phyloP scores from a whole-genome alignment of 2,113 vertebrate species.

The Engystomops pustulosus region DNA sequence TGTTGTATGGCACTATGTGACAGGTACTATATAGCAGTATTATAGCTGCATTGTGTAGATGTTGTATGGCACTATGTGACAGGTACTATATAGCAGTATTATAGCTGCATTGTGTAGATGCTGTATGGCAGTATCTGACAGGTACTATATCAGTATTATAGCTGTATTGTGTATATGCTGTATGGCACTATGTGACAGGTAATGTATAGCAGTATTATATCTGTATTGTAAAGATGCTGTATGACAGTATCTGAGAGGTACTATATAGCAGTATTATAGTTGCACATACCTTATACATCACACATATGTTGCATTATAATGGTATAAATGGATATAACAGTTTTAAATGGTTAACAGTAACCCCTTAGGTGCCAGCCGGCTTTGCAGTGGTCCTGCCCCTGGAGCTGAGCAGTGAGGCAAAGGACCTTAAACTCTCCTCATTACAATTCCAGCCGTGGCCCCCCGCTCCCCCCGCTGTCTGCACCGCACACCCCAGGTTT shows the following conservation, averaged over 20 bases:
- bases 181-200: not conserved
- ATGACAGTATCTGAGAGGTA: no score
- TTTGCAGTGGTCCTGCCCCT: not conserved
- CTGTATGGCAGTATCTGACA: not conserved
- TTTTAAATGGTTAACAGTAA: constrained; percentile 8
- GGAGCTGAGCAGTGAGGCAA: not conserved
- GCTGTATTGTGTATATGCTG: not conserved
- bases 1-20: not conserved
- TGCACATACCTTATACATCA: not conserved
- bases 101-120: not conserved
- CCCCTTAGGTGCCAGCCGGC: constrained; percentile 24
- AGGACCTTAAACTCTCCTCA: constrained; percentile 10
- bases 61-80: not conserved
- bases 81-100: not conserved
- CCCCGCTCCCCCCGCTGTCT: constrained; percentile 13
- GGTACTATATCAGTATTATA: not conserved
- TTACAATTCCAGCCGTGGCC: constrained; percentile 8
- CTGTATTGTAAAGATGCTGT: no score
- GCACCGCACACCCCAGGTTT: constrained; percentile 34
- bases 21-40: not conserved
- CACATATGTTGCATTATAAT: not conserved
- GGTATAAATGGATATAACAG: not conserved
- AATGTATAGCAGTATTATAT: not conserved
- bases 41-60: no score
- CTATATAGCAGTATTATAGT: not conserved